A percentile compares a stretch with the other conserved stretches of the same genome.
Conservation (phyloP, 2,888 invertebrate genomes). For the Drosophila leonis region DNA sequence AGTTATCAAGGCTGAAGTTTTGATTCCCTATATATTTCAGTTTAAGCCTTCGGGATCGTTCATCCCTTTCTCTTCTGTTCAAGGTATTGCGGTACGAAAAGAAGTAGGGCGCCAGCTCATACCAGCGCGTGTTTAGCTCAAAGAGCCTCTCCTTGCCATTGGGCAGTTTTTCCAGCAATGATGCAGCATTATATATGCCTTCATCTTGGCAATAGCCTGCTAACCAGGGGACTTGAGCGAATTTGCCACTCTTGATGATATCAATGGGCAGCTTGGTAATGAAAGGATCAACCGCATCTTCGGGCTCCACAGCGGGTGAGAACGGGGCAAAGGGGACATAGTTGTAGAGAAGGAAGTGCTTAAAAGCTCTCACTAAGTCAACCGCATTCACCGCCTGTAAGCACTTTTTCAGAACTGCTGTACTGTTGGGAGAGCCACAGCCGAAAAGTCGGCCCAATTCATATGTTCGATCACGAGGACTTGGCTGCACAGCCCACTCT, state of each 20-base stretch:
- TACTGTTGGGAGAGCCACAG: slow-evolving; percentile 87
- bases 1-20: slow-evolving; percentile 85
- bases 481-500: slow-evolving; percentile 87
- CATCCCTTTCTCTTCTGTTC: slow-evolving; percentile 28
- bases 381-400: slow-evolving; percentile 19
- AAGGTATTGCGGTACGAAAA: slow-evolving; percentile 33
- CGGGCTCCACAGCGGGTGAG: slow-evolving; percentile 89
- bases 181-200: slow-evolving; percentile 35
- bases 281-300: slow-evolving; percentile 87
- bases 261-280: slow-evolving; percentile 89
- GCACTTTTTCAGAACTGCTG: slow-evolving; percentile 86
- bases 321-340: slow-evolving; percentile 91
- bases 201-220: slow-evolving; percentile 86
- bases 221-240: slow-evolving; percentile 89
- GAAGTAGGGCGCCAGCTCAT: slow-evolving; percentile 38
- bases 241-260: slow-evolving; percentile 87
- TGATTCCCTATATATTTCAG: slow-evolving; percentile 29
- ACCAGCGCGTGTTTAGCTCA: slow-evolving; percentile 42
- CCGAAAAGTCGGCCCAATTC: slow-evolving; percentile 88
- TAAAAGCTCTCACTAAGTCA: slow-evolving; percentile 19
- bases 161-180: slow-evolving; percentile 5
- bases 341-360: slow-evolving; percentile 85
- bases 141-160: slow-evolving; percentile 32
- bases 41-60: slow-evolving; percentile 16
- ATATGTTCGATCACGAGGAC: slow-evolving; percentile 87